Percentiles rank a stretch among this genome's conserved stretches.
Evolutionary conservation across 2,113 vertebrate species (phyloP).

Genomic region (Gadus macrocephalus): DNA sequence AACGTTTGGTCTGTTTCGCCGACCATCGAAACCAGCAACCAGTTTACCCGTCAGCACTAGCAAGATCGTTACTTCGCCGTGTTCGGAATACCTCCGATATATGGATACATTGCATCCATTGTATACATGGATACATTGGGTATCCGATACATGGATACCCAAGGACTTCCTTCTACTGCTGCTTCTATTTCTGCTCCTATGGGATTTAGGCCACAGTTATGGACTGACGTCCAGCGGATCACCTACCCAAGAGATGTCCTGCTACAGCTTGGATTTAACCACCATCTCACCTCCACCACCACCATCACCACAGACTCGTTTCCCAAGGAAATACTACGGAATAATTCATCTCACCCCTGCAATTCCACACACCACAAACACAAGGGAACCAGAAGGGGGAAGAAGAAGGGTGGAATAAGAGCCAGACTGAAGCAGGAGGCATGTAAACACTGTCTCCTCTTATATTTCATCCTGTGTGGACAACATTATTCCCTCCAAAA

Average conservation of each 20-base stretch:
- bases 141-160: not conserved
- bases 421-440: conserved; percentile 5
- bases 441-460: not conserved
- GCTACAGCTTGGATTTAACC: not conserved
- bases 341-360: not conserved
- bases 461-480: not conserved
- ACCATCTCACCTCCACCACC: not conserved
- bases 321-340: not conserved
- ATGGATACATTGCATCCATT: too few relatives aligned
- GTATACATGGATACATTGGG: too few relatives aligned
- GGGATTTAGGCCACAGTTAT: not conserved
- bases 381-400: conserved; percentile 6
- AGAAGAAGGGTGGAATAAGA: conserved; percentile 7
- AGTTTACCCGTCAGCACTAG: too few relatives aligned
- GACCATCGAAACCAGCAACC: too few relatives aligned
- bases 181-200: not conserved
- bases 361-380: not conserved
- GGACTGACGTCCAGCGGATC: not conserved
- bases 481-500: not conserved
- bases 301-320: not conserved
- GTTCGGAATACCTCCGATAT: too few relatives aligned
- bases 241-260: not conserved
- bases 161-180: not conserved
- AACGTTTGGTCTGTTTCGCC: too few relatives aligned
- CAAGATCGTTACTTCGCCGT: too few relatives aligned